Percentiles rank a stretch among this genome's conserved stretches.
Evolutionary conservation across 1,140 invertebrate species (phyloP).

Genomic region (Plutomurus gul): DNA sequence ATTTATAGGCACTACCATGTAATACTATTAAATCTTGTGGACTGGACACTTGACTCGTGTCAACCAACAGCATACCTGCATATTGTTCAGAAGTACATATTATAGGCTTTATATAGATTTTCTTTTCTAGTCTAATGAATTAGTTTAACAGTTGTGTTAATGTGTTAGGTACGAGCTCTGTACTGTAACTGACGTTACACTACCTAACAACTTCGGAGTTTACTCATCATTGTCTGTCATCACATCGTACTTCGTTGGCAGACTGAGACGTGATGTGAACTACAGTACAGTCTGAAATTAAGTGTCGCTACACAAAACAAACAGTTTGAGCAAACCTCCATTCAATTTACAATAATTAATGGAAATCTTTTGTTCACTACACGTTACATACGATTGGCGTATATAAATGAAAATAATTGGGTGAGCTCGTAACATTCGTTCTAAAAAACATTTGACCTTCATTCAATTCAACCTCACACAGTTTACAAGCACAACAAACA

Average conservation of each 20-base stretch:
- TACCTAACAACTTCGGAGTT: too few species aligned
- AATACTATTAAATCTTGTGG: too few species aligned
- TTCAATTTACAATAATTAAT: neutral
- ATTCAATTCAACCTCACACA: neutral
- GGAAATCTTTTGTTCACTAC: neutral
- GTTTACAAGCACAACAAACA: neutral
- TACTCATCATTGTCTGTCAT: conserved; percentile 1
- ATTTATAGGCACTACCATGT: neutral
- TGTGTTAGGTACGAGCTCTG: too few species aligned
- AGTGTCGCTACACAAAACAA: neutral
- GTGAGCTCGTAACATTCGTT: conserved; percentile 22
- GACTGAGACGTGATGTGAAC: neutral
- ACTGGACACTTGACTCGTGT: too few species aligned
- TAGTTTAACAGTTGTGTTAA: too few species aligned
- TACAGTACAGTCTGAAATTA: neutral
- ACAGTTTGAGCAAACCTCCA: neutral
- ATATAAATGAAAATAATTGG: neutral
- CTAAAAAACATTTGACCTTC: neutral
- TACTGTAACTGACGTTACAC: too few species aligned
- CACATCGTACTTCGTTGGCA: neutral
- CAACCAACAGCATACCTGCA: too few species aligned
- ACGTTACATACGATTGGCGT: neutral
- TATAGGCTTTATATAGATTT: too few species aligned
- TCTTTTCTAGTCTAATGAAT: too few species aligned
- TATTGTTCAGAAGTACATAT: too few species aligned